Base-by-base conservation (phyloP, 1,140 invertebrate species). In the Drosophila guanche region DNA sequence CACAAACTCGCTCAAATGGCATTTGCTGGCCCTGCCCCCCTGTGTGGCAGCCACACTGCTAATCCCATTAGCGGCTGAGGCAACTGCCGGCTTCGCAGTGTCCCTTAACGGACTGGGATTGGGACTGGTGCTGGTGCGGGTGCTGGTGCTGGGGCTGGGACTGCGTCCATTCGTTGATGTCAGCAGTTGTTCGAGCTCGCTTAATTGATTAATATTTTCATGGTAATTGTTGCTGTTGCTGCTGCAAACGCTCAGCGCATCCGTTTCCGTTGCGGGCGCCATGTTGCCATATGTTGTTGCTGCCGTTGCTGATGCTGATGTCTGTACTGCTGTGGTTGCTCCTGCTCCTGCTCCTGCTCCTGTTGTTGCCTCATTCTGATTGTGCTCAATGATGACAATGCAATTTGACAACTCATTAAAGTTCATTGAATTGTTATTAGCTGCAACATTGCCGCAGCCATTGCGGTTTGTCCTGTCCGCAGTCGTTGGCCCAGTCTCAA, bases 381-480 rank as follows among this genome's bases (percentile, higher is more conserved):
- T 86, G 52, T 84, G 80, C 66, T 90, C 89, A 65, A 90, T 91
- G 71, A 90, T 91, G 51, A 90, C 90, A 79, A 91, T 91, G 81
- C 90, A 91, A 89, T 91, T 90, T 71, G 90, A 91, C 80, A 91
- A 80, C 76, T 91, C 90, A 81, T 91, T 91, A 90, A 90, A 91
- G 79, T 91, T 90, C 76, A 91, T 91, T 76, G 90, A 86, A 81
- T 90, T 90, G 77, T 79, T 86, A 85, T 88, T 88, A 76, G 78
- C 76, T 65, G 71, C 53, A 72, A 76, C 46, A 57, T 61, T 73
- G 59, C 57, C 71, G 80, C 76, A 78, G 72, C 57, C 57, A 63
- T 74, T 89, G 80, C 50, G 75, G 61, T 74, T 78, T 52, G 54
- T 58, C 33, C 51, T 60, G 42, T 46, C 51, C 33, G 33, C 33